Evolutionary conservation across 2,888 invertebrate genomes (phyloP), one percentile per base, ranked within the genome.

Genomic region (Poecilobothrus nobilitatus): DNA sequence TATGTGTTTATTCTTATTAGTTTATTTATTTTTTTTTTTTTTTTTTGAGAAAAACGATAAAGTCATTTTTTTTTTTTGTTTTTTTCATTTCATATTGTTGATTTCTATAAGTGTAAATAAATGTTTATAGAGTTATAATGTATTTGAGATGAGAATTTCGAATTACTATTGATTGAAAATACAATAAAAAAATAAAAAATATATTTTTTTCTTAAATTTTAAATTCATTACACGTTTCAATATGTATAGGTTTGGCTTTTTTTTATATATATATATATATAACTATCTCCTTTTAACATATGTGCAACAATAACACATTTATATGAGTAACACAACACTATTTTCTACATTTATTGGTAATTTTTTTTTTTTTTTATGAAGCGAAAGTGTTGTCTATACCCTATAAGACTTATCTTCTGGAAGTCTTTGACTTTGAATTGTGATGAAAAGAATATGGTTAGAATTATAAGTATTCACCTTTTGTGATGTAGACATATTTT

Each of bases 81-180:
- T 34, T 34, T 37, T 37, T 53, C 18, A 53, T 53, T 53, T 27
- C 18, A 4, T 18, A 18, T 53, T 53, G 18, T 53, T 41, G 41
- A 9, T 53, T n/a, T 18, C n/a, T 53, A 15, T 15, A 53, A 53
- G 15, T 53, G 15, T 53, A 53, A 53, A 53, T 53, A 53, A 53
- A 53, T 15, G 53, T 53, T 53, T 53, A 53, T 53, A 18, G 53
- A 53, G 53, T 53, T 53, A 53, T 53, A 53, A 53, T 53, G 53
- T 53, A 18, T 53, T 53, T 53, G 53, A 53, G 53, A 12, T 53
- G 15, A 53, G 53, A 53, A 53, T 53, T n/a, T 15, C 5, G 15
- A 53, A 53, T 53, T n/a, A n/a, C 53, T 53, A 18, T 27, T 27
- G 27, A 27, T 27, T 27, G 27, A 27, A 27, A 27, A 27, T 27